A percentile compares a stretch with the other conserved stretches of the same genome.
These are phyloP conservation scores for Oxystoma pomonae DNA, from an alignment of 2,888 invertebrate genomes.

Conservation along the genomic window DNA sequence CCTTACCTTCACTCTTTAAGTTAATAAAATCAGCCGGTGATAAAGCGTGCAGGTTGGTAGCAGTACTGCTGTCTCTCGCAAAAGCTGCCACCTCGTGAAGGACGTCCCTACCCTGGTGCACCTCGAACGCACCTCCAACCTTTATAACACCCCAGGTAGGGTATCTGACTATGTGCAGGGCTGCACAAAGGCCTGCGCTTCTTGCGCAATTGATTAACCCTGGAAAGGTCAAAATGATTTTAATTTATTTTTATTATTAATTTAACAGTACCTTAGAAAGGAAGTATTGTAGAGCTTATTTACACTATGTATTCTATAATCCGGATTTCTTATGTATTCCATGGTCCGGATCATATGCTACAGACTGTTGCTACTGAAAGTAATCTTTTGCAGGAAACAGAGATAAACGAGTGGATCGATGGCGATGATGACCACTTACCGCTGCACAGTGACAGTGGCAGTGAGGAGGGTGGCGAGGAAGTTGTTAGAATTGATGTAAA, in stretches of 20 bases:
- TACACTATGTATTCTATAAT: not conserved
- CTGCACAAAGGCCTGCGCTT: constrained; percentile 54
- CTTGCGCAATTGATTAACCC: constrained; percentile 62
- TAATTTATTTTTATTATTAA: constrained; percentile 4
- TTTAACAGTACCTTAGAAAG: too few species aligned
- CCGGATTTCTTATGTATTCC: constrained; percentile 1
- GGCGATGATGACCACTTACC: too few species aligned
- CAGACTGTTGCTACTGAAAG: too few species aligned
- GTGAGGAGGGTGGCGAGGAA: too few species aligned
- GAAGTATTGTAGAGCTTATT: not conserved
- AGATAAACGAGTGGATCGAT: too few species aligned
- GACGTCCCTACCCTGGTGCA: constrained; percentile 61
- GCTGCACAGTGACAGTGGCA: too few species aligned
- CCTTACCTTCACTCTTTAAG: constrained; percentile 51
- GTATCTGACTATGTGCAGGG: constrained; percentile 54
- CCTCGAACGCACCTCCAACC: constrained; percentile 69
- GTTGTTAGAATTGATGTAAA: too few species aligned
- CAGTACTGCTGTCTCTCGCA: constrained; percentile 56
- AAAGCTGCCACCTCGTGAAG: constrained; percentile 59
- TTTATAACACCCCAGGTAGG: constrained; percentile 75
- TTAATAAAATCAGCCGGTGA: constrained; percentile 59
- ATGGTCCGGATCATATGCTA: constrained; percentile 1
- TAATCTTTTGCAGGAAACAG: too few species aligned
- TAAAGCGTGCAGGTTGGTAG: constrained; percentile 58
- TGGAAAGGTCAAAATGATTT: constrained; percentile 34